phyloP scores from a whole-genome alignment of 2,113 vertebrate genomes.

The Corythaeola cristata region DNA sequence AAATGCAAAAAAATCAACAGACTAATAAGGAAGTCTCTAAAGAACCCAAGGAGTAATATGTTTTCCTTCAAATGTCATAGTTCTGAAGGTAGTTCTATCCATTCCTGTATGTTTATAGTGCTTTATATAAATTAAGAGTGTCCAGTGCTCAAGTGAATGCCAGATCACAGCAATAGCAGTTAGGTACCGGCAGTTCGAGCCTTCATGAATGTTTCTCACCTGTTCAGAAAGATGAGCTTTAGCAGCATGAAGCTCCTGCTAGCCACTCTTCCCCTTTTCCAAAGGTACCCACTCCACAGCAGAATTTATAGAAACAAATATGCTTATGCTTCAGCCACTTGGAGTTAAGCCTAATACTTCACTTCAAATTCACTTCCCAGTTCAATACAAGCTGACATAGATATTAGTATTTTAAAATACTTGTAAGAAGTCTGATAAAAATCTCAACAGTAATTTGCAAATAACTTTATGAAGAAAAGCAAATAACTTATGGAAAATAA shows the following conservation, averaged over 20 bases:
- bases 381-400: not conserved
- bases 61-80: not conserved
- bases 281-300: not conserved
- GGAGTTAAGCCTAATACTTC: not conserved
- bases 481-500: not conserved
- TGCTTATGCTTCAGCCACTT: not conserved
- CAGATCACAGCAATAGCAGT: not conserved
- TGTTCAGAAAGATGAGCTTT: not conserved
- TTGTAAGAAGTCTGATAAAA: not conserved
- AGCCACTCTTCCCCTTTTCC: not conserved
- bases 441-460: not conserved
- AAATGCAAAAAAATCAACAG: not conserved
- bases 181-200: not conserved
- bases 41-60: not conserved
- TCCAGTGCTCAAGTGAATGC: not conserved
- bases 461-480: not conserved
- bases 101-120: not conserved
- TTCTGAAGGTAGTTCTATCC: not conserved
- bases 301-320: not conserved
- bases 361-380: not conserved
- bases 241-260: not conserved
- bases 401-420: not conserved
- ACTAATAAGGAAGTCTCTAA: not conserved
- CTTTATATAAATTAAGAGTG: not conserved
- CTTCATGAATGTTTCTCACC: not conserved